Percentiles rank a stretch among this genome's conserved stretches.
phyloP scores from a whole-genome alignment of 2,113 vertebrate species.

The Brachypodius melanocephalos region DNA sequence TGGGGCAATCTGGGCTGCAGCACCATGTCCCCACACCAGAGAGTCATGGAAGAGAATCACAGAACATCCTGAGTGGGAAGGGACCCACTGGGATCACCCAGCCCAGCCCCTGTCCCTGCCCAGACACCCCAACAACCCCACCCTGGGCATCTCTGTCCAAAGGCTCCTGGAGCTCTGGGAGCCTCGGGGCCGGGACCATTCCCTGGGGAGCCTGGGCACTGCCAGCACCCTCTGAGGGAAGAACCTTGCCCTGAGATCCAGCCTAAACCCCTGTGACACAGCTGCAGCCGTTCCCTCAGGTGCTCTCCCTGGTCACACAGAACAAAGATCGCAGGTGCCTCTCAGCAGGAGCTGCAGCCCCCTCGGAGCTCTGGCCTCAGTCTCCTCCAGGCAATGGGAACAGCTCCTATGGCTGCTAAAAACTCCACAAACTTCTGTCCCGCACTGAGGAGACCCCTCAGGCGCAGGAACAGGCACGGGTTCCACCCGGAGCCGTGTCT shows the following conservation, averaged over 20 bases:
- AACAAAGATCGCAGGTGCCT: not conserved
- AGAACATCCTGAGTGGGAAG: not conserved
- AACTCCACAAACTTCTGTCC: not conserved
- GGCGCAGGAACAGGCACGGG: accelerated
- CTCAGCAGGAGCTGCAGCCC: not conserved
- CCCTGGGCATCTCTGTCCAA: not conserved
- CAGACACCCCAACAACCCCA: not conserved
- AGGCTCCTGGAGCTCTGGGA: not conserved
- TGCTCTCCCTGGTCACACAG: not conserved
- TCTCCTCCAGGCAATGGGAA: not conserved
- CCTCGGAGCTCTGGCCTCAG: not conserved
- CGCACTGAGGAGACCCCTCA: accelerated
- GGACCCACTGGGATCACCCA: too few relatives aligned
- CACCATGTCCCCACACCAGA: accelerated
- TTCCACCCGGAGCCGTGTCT: accelerated
- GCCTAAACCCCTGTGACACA: not conserved
- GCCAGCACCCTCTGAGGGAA: not conserved
- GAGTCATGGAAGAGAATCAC: not conserved
- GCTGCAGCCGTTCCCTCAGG: not conserved
- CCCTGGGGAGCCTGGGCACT: not conserved
- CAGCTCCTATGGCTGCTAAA: not conserved
- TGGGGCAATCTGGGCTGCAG: not conserved
- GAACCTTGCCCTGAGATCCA: not conserved
- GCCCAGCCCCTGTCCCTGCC: accelerated
- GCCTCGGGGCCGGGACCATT: not conserved